Evolutionary conservation across 35 echinoderm and acorn worm species (phyloP).

Genomic region (Eucidaris tribuloides): DNA sequence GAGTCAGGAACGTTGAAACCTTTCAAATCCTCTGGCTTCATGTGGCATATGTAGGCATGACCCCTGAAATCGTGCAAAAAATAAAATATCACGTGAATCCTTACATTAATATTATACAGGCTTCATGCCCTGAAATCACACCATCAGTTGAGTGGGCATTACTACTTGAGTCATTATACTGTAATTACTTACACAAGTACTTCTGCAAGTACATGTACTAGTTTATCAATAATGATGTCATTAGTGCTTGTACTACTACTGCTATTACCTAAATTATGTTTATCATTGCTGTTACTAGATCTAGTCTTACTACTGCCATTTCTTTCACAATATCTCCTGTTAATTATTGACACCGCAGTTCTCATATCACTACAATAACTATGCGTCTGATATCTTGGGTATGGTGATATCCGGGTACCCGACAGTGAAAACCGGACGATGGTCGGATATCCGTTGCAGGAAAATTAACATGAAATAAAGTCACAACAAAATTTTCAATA

Average conservation of each 20-base stretch:
- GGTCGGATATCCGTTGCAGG: no score
- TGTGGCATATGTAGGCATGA: conserved; percentile 92
- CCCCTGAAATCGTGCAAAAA: conserved; percentile 22
- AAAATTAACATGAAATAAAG: neutral
- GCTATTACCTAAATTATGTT: no score
- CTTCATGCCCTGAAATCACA: neutral
- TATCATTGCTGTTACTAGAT: no score
- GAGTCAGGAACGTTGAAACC: conserved; percentile 90
- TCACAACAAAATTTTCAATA: neutral
- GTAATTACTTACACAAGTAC: neutral
- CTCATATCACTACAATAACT: no score
- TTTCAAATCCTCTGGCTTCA: conserved; percentile 94
- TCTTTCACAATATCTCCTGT: no score
- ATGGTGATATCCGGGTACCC: no score
- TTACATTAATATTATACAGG: neutral
- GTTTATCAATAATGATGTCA: neutral
- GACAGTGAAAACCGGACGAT: no score
- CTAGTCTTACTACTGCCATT: no score
- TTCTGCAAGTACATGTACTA: neutral
- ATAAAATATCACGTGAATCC: neutral
- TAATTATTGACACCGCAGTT: no score
- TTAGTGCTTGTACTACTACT: no score
- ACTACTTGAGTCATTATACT: neutral
- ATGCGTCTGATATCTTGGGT: no score
- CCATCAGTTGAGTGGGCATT: neutral